phyloP scores from a whole-genome alignment of 2,113 vertebrate species.

The Xenus cinereus region DNA sequence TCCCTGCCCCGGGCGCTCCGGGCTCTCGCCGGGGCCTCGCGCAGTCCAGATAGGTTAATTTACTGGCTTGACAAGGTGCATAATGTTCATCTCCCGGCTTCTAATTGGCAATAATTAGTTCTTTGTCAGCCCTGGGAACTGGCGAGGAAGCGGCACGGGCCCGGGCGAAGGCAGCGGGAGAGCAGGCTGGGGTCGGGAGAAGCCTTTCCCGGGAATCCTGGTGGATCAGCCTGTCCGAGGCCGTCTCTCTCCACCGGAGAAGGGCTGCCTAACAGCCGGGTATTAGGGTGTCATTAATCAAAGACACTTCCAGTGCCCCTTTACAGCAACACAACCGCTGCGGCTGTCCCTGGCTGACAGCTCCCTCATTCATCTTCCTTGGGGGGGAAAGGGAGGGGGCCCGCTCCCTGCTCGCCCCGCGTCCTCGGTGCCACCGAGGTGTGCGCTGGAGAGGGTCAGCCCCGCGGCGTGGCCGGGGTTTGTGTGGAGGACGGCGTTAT shows the following conservation, averaged over 20 bases:
- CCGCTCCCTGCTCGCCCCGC: neutral
- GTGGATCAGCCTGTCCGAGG: neutral
- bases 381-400: neutral
- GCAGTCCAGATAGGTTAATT: neutral
- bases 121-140: neutral
- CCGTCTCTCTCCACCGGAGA: constrained; percentile 57
- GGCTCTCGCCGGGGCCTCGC: neutral
- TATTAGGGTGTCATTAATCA: constrained; percentile 91
- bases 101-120: constrained; percentile 23
- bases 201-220: neutral
- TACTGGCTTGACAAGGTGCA: neutral
- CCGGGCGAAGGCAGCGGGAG: neutral
- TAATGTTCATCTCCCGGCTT: neutral
- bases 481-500: fast-evolving
- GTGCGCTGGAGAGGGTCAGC: neutral
- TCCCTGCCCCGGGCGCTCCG: neutral
- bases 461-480: fast-evolving
- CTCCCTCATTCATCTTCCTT: constrained; percentile 89
- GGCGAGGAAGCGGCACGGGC: fast-evolving
- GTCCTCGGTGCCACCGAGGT: fast-evolving
- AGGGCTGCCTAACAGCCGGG: constrained; percentile 80
- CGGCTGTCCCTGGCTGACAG: constrained; percentile 88
- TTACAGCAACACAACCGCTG: constrained; percentile 91
- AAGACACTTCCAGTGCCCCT: constrained; percentile 94
- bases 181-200: neutral